Evolutionary conservation across 1,140 invertebrate species (phyloP).

Genomic region (Leptinotarsa lineolata): DNA sequence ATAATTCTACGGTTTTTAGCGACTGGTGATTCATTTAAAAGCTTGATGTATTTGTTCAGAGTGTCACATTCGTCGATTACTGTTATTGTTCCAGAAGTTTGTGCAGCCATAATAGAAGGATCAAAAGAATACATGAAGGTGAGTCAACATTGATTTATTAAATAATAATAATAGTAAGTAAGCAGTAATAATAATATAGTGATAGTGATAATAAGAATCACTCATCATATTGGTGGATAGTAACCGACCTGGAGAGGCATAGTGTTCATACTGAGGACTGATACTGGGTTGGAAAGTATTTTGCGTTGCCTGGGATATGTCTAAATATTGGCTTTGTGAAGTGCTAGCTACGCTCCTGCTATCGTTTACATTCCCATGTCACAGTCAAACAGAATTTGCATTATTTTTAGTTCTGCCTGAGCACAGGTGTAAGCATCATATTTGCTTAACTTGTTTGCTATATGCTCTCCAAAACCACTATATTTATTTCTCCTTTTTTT

Average conservation of each 20-base stretch:
- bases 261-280: neutral
- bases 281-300: neutral
- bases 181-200: neutral
- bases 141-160: neutral
- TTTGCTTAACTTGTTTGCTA: constrained; percentile 15
- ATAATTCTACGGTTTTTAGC: too few species aligned
- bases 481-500: constrained; percentile 12
- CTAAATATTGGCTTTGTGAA: neutral
- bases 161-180: neutral
- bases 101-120: neutral
- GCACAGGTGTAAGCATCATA: constrained; percentile 7
- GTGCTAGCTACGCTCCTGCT: neutral
- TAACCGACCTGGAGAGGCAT: neutral
- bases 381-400: neutral
- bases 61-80: neutral
- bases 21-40: neutral
- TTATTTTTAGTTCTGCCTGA: constrained; percentile 1
- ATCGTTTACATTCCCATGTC: neutral
- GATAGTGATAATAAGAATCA: constrained; percentile 7
- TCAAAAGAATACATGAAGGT: neutral
- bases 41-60: neutral
- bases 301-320: neutral
- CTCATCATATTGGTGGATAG: neutral
- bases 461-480: constrained; percentile 12
- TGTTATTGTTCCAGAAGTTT: neutral